Evolutionary conservation across 2,113 vertebrate species (phyloP), one percentile per base, ranked within the genome.

Genomic region (Cheilinus undulatus): DNA sequence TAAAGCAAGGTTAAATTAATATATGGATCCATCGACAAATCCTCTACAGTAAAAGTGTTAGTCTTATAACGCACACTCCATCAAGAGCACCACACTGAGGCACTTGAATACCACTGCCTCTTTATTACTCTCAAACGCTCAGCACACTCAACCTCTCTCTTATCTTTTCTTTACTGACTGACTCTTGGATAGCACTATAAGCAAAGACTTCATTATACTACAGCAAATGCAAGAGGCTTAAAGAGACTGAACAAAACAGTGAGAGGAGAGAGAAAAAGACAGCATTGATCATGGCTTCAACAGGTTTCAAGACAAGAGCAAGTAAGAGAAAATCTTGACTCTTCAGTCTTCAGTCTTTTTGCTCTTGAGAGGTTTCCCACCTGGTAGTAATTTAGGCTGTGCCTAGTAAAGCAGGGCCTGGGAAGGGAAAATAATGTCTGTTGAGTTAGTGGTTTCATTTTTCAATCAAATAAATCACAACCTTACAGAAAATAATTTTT

Each of bases 401-500:
- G 87, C 75, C 84, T 82, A 70, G 82, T 87, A 82, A 80, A 91
- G 86, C 76, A 70, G 85, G 68, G 68, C 80, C 66, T 48, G 79
- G 70, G 82, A 90, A 87, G 83, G 78, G 80, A 76, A 86, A 84
- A 91, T 90, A 88, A 88, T 86, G 84, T 91, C 81, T 86, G 82
- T 84, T 86, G 90, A 91, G 92, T 89, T 90, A 75, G 88, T 73
- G 89, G 92, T 93, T 93, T 93, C 83, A 91, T 92, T 92, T 94
- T 92, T 92, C 92, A 92, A 92, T 93, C 88, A 91, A 93, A 92
- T 93, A 93, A 93, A 93, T 93, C 91, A 93, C 57, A 32, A 83
- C 88, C 86, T 90, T 86, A 81, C 87, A 90, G 92, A 92, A 91
- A 92, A 93, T 93, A 89, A 86, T 92, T 92, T 89, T 88, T 90